Evolutionary conservation across 2,113 vertebrate genomes (phyloP).

Genomic region (Brienomyrus longianalis): DNA sequence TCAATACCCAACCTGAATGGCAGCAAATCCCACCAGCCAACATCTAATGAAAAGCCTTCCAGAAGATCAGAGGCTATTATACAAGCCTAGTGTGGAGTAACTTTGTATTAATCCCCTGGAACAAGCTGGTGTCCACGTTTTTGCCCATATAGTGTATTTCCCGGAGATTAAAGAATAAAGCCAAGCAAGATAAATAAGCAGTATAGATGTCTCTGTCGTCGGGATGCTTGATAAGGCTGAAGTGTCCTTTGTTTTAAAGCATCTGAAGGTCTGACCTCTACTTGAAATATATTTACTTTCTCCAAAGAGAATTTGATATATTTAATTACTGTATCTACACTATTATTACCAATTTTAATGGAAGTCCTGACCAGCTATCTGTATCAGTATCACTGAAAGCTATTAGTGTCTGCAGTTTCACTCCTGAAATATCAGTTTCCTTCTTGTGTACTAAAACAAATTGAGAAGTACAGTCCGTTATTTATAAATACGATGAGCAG

Average conservation of each 20-base stretch:
- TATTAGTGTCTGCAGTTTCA: conserved; percentile 18
- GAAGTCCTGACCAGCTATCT: neutral
- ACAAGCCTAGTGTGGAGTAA: neutral
- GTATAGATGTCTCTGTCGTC: neutral
- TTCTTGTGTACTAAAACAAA: conserved; percentile 4
- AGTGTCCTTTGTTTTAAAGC: neutral
- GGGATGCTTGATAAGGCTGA: neutral
- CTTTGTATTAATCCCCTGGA: neutral
- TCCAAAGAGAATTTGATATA: neutral
- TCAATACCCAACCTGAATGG: neutral
- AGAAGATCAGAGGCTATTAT: neutral
- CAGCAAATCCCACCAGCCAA: neutral
- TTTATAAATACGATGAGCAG: neutral
- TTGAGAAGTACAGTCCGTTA: neutral
- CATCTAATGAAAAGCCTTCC: neutral
- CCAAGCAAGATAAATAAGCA: neutral
- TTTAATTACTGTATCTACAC: neutral
- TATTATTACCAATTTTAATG: conserved; percentile 6
- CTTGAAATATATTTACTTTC: neutral
- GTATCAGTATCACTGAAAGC: conserved; percentile 13
- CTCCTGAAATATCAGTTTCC: neutral
- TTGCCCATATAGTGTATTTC: neutral
- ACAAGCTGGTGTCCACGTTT: neutral
- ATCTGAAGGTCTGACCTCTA: neutral
- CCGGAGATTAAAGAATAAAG: neutral